phyloP scores from a whole-genome alignment of 2,797 vertebrate genomes.

The Chromis chromis region DNA sequence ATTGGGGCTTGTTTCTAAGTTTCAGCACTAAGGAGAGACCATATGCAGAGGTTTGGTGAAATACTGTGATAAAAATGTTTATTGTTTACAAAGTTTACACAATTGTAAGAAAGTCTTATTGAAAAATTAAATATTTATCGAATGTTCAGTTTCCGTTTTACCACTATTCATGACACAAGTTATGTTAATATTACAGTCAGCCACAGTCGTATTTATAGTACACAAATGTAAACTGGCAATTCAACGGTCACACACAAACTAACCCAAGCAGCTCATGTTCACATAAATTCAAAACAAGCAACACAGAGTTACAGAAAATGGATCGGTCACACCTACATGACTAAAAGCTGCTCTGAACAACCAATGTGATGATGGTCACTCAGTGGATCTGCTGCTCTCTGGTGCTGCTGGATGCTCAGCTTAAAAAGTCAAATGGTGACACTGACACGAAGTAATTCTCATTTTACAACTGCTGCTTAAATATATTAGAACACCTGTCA shows the following conservation, averaged over 20 bases:
- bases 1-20: constrained; percentile 21
- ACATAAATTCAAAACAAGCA: not conserved
- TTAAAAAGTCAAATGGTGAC: not conserved
- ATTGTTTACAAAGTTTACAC: constrained; percentile 66
- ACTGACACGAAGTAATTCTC: not conserved
- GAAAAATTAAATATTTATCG: constrained; percentile 67
- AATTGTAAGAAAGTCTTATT: constrained; percentile 45
- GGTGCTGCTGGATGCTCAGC: no score
- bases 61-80: constrained; percentile 56
- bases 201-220: no score
- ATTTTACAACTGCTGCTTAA: not conserved
- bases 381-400: not conserved
- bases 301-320: not conserved
- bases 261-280: not conserved
- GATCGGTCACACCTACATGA: no score
- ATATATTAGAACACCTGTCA: not conserved
- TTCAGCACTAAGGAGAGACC: constrained; percentile 15
- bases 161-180: not conserved
- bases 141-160: constrained; percentile 12
- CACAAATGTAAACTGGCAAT: not conserved
- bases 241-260: not conserved
- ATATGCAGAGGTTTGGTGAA: constrained; percentile 33
- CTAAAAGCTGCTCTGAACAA: not conserved
- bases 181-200: not conserved
- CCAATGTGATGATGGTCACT: not conserved